Evolutionary conservation across 2,113 vertebrate genomes (phyloP), one percentile per base, ranked within the genome.

Genomic region (Amphiprion ocellaris): DNA sequence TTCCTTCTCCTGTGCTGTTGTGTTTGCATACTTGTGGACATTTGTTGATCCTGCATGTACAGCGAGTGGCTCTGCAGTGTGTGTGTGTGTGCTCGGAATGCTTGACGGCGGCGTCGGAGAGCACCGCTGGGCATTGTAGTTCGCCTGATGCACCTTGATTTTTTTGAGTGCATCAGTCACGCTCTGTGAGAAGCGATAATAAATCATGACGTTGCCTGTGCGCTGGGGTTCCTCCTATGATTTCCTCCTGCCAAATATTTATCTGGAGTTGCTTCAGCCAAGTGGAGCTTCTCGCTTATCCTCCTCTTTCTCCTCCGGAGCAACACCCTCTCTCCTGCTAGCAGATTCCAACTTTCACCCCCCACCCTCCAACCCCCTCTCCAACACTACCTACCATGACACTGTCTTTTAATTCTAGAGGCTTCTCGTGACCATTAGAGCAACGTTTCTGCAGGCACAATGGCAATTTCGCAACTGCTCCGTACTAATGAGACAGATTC

Each of bases 101-200:
- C 76, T 76, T 71, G 69, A 65, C 83, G 82, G 53, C 47, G 4
- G 81, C 19, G 41, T 55, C 28, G 58, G 65, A 74, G 81, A 63
- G 80, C 81, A 58, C 75, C 86, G 54, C 66, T 54, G 70, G 80
- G 86, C 68, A 49, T 80, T 68, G 75, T 80, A 69, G 84, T 73
- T 75, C 53, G 55, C 69, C 62, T 50, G 83, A 77, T 78, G 80
- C 73, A 89, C 82, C 86, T 86, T 85, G 88, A 87, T 89, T 86
- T 74, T 87, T 90, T 37, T 81, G 84, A 84, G 81, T 76, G 87
- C 79, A 83, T 90, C 82, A 88, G 89, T 89, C 86, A 81, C 66
- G 70, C 49, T 82, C 73, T 73, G 87, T 39, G 24, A 46, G 84
- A 81, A 54, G 83, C 33, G 73, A 79, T 85, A 77, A 87, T 86